Base-by-base conservation (phyloP, 2,797 vertebrate species). In the Cyclopterus lumpus region DNA sequence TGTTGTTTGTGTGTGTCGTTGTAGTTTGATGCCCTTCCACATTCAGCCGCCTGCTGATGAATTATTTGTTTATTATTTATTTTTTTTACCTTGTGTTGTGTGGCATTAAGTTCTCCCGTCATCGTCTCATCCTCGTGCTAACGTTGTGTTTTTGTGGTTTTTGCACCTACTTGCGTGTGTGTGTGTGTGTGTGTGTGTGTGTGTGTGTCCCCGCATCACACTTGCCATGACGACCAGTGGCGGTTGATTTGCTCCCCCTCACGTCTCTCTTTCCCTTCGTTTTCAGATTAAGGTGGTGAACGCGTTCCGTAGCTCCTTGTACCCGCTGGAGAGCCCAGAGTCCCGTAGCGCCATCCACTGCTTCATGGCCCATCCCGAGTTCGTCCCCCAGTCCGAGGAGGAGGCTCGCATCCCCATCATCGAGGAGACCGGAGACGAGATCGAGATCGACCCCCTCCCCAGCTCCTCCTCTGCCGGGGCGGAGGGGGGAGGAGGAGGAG, bases 241-340 rank as follows among this genome's bases (percentile, higher is more conserved):
- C 7, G 14, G 40, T 11, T 0, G 0, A 7, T 22, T 24, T n/a
- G 54, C 36, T 22, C 51, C 2, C 22, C 68, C 3, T 86, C 71
- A 89, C 6, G 0, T 2, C 4, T n/a, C 8, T 36, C 5, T 22
- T 5, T 55, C 57, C 53, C 63, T 54, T 67, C 30, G 14, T 82
- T n/a, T 73, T 7, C 93, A 99, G 98, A 99, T 99, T 97, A 97
- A 96, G 92, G 97, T 99, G 94, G 96, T 99, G 93, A 99, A 96
- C 74, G 96, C 97, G 10, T 98, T 98, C 95, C 96, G 97, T 94
- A 97, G 95, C 94, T 97, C 96, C 91, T 88, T 96, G 66, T 97
- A 96, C 8, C 94, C 94, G 93, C 93, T 97, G 88, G 93, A 97
- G 93, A 98, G 96, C 93, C 94, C 96, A 74, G 94, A 94, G 93